Conservation (phyloP, 30 jellyfish, hydroid and myxozoan species). For the Turritopsis dohrnii region DNA sequence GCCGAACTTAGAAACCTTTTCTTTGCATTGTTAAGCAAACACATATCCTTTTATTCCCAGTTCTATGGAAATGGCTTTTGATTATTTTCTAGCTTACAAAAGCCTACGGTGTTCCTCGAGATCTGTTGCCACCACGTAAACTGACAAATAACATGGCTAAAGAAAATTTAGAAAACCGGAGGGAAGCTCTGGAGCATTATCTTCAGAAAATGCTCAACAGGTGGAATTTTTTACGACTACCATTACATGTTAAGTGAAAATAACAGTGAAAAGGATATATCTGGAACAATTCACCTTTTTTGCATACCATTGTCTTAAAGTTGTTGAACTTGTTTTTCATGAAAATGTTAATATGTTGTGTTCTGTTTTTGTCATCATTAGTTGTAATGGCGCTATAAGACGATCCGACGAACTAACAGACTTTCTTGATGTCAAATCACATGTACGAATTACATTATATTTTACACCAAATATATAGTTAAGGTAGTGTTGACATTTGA, state of each 20-base stretch:
- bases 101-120: slow-evolving; percentile 64
- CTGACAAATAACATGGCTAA: slow-evolving; percentile 71
- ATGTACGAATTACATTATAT: slow-evolving; percentile 39
- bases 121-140: slow-evolving; percentile 82
- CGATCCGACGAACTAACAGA: slow-evolving; percentile 73
- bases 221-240: slow-evolving; percentile 13
- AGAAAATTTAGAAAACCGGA: slow-evolving; percentile 65
- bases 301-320: too few relatives aligned
- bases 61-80: too few relatives aligned
- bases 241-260: too few relatives aligned
- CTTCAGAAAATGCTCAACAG: slow-evolving; percentile 82
- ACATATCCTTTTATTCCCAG: too few relatives aligned
- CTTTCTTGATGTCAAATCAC: slow-evolving; percentile 79
- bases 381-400: slow-evolving; percentile 81
- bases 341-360: too few relatives aligned
- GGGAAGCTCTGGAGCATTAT: slow-evolving; percentile 89
- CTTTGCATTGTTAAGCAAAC: too few relatives aligned
- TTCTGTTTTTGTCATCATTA: slow-evolving; percentile 21
- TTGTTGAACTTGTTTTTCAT: too few relatives aligned
- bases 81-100: slow-evolving; percentile 42
- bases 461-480: background rate
- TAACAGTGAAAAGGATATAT: too few relatives aligned
- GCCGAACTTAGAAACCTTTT: too few relatives aligned
- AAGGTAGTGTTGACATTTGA: background rate
- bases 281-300: too few relatives aligned